Base-by-base conservation (phyloP, 2,888 invertebrate species). In the Erebia ligea region DNA sequence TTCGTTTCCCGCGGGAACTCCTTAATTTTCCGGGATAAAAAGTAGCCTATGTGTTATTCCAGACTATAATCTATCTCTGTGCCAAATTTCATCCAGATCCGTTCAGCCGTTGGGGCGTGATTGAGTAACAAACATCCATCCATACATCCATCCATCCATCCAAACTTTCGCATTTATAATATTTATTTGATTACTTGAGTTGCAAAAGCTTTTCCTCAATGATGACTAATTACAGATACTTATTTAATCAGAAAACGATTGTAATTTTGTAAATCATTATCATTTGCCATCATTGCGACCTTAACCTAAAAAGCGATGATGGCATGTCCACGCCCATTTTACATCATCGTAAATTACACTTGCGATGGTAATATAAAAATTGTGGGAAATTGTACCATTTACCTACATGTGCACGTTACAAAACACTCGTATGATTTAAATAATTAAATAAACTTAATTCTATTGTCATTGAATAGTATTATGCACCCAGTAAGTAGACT, bases 251-350 rank as follows among this genome's bases (percentile, higher is more conserved):
- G 9, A 64, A 50, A 64, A 50, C 6, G 25, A 11, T 3, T 3
- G n/a, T 34, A 50, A 52, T 52, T 34, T 25, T n/a, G 17, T 50
- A 52, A 64, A 64, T 64, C n/a, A 52, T 64, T 64, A 21, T 64
- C 25, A 64, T 64, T 34, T 21, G 13, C 50, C 10, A 50, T 52
- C 42, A 17, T 11, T 19, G 17, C 17, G 25, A 52, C 63, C 63
- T 64, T 64, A 25, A 52, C 63, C 63, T 64, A 52, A 64, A 64
- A 64, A 52, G 52, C 40, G 15, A 25, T 34, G 50, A 64, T 64
- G 52, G 63, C 63, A 52, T 52, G 63, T 64, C 63, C 19, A 25
- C 15, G 25, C 25, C 5, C 11, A 57, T 11, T 52, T 64, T n/a
- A 52, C 52, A 64, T 50, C 63, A 52, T 52, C 34, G 19, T 34